These are phyloP conservation scores for Scartelaos histophorus DNA, from an alignment of 2,113 vertebrate genomes.

Conservation along the genomic window DNA sequence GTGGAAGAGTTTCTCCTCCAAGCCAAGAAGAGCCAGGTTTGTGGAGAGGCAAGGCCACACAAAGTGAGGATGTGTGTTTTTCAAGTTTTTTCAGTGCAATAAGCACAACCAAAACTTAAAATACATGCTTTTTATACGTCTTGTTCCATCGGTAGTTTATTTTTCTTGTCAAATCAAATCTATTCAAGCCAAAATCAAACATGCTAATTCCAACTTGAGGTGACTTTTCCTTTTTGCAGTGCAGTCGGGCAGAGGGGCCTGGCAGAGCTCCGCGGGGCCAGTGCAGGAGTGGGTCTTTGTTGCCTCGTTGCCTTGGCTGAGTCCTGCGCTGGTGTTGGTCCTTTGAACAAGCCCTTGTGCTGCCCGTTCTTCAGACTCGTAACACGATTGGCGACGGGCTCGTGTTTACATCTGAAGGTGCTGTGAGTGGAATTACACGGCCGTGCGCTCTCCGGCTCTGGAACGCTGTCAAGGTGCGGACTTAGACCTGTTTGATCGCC, in stretches of 20 bases:
- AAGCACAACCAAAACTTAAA: too few relatives aligned
- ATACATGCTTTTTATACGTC: too few relatives aligned
- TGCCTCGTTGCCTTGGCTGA: not conserved
- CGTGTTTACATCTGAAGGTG: slow-evolving; percentile 62
- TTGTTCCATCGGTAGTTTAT: too few relatives aligned
- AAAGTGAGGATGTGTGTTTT: too few relatives aligned
- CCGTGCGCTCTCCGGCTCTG: slow-evolving; percentile 31
- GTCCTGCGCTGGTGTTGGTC: slow-evolving; percentile 42
- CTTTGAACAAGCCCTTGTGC: slow-evolving; percentile 43
- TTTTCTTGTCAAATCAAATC: too few relatives aligned
- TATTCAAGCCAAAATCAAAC: too few relatives aligned
- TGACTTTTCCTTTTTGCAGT: too few relatives aligned
- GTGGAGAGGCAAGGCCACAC: too few relatives aligned
- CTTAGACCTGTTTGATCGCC: slow-evolving; percentile 40
- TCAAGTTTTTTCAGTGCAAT: too few relatives aligned
- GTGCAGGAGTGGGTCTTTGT: slow-evolving; percentile 55
- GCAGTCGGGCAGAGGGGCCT: slow-evolving; percentile 66
- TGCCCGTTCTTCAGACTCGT: slow-evolving; percentile 36
- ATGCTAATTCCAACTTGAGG: too few relatives aligned
- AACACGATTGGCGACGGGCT: slow-evolving; percentile 61
- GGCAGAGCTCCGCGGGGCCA: slow-evolving; percentile 85
- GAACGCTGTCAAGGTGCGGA: slow-evolving; percentile 58
- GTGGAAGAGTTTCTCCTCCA: too few relatives aligned
- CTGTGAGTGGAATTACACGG: slow-evolving; percentile 53
- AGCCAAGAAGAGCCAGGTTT: too few relatives aligned